A percentile compares a stretch with the other conserved stretches of the same genome.
phyloP scores from a whole-genome alignment of 2,888 invertebrate species.

The Microplitis manilae region DNA sequence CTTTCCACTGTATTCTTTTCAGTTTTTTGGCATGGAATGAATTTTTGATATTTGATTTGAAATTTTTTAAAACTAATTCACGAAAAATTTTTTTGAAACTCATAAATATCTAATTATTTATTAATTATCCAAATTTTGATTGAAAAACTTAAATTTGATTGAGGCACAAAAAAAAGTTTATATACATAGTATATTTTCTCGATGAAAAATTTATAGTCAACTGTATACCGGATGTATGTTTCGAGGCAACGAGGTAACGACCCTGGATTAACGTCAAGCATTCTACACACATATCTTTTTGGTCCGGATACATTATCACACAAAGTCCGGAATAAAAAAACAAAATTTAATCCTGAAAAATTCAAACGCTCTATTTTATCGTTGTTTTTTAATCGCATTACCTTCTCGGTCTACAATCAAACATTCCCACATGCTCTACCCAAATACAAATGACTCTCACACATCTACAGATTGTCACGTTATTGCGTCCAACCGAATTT shows the following conservation, averaged over 20 bases:
- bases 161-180: not conserved
- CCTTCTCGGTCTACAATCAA: not conserved
- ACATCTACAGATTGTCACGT: no score
- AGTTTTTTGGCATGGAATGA: no score
- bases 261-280: conserved; percentile 50
- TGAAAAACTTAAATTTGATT: not conserved
- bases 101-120: no score
- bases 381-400: conserved; percentile 15
- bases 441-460: no score
- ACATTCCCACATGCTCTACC: not conserved
- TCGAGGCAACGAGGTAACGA: conserved; percentile 55
- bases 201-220: conserved; percentile 11
- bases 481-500: conserved; percentile 19
- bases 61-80: no score
- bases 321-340: not conserved
- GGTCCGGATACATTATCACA: conserved; percentile 1
- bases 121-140: no score
- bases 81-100: no score
- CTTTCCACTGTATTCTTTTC: no score
- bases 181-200: conserved; percentile 14
- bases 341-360: not conserved
- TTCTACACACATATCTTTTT: conserved; percentile 11
- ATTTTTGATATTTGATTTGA: no score
- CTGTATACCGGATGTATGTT: conserved; percentile 52
- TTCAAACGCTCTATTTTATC: conserved; percentile 6